Evolutionary conservation across 2,888 invertebrate species (phyloP).

Genomic region (Epinotia bilunana): DNA sequence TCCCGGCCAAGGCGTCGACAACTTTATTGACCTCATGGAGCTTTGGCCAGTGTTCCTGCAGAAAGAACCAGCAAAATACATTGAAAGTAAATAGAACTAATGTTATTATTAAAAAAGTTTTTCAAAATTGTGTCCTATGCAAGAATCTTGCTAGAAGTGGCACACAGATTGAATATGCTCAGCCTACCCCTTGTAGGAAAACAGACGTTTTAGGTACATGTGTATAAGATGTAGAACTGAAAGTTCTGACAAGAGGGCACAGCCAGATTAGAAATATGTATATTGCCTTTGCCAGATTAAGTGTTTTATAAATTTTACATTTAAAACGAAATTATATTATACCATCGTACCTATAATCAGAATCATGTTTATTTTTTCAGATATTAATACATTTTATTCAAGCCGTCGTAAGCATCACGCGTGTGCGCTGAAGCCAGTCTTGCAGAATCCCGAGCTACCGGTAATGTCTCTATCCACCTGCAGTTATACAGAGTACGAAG

Average conservation of each 20-base stretch:
- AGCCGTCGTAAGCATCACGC: conserved; percentile 60
- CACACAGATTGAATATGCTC: no score
- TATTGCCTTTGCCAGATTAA: no score
- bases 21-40: conserved; percentile 60
- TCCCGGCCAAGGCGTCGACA: conserved; percentile 52
- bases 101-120: neutral
- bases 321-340: no score
- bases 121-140: neutral
- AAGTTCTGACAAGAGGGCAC: no score
- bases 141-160: no score
- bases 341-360: no score
- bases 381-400: conserved; percentile 55
- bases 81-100: conserved; percentile 55
- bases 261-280: no score
- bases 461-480: conserved; percentile 48
- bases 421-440: conserved; percentile 57
- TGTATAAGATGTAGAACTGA: no score
- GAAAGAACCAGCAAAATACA: conserved; percentile 55
- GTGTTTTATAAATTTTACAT: no score
- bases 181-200: no score
- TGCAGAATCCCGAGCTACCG: conserved; percentile 53
- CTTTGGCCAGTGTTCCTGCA: conserved; percentile 62
- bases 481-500: conserved; percentile 54
- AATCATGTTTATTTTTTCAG: conserved; percentile 51
- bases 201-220: no score